phyloP scores from a whole-genome alignment of 2,888 invertebrate genomes.

The Druceiella hillmani region DNA sequence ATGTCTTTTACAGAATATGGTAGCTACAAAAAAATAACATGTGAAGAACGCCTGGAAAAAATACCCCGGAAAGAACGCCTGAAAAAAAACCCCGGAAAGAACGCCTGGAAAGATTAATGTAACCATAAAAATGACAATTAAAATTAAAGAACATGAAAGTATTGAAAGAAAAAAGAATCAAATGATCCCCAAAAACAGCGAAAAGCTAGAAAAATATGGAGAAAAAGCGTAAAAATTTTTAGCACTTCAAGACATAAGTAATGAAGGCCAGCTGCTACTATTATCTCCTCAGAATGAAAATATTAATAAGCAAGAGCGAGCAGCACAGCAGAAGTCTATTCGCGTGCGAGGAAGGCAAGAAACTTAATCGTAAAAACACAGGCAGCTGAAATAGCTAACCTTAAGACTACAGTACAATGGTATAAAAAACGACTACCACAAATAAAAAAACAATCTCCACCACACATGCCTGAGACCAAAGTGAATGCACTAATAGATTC shows the following conservation, averaged over 20 bases:
- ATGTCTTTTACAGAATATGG: neutral
- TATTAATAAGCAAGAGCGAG: constrained; percentile 12
- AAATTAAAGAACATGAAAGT: neutral
- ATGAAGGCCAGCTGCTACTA: too few relatives aligned
- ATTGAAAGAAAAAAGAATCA: constrained; percentile 4
- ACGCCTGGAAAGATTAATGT: too few relatives aligned
- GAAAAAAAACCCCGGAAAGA: constrained; percentile 3
- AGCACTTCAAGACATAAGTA: constrained; percentile 16
- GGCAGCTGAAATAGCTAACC: constrained; percentile 13
- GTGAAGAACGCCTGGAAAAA: neutral
- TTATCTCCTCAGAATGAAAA: constrained; percentile 12
- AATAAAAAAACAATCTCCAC: constrained; percentile 13
- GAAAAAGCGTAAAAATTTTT: constrained; percentile 17
- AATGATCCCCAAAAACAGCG: constrained; percentile 20
- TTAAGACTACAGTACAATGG: constrained; percentile 13
- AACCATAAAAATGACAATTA: too few relatives aligned
- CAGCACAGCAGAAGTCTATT: constrained; percentile 11
- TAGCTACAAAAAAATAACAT: neutral
- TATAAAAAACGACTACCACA: constrained; percentile 12
- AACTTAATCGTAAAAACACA: constrained; percentile 13
- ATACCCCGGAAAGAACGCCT: constrained; percentile 8
- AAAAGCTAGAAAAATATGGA: constrained; percentile 18
- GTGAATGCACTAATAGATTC: constrained; percentile 11
- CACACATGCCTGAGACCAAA: constrained; percentile 11
- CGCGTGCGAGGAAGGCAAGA: constrained; percentile 13